Base-by-base conservation (phyloP, 1,140 invertebrate species). In the Vanessa tameamea region DNA sequence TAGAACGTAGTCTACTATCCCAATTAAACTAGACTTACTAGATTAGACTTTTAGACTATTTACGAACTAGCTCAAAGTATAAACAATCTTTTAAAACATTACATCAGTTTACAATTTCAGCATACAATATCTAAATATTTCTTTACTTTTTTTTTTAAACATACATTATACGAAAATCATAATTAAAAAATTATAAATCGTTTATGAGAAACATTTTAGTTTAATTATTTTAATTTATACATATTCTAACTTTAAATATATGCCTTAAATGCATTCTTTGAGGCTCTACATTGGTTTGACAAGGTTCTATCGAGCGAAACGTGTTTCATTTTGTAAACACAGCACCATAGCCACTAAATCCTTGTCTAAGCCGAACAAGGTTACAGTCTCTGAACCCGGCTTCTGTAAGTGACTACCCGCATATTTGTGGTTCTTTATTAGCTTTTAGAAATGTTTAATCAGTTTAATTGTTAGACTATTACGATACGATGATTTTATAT, bases 241-340 rank as follows among this genome's bases (percentile, higher is more conserved):
- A 16, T 20, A 16, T 53, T 53, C n/a, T 7, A 43, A 43, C 37
- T 43, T 43, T 43, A 9, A 43, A 43, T 43, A 9, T 43, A 43
- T 43, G 2, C 37, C 51, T n/a, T 16, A 53, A 53, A 53, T 20
- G 15, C 51, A 16, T 53, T 53, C 15, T 53, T 53, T 53, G 51
- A n/a, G 51, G n/a, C n/a, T 16, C 16, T n/a, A 31, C 20, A 31
- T 43, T 47, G 61, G 61, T 43, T 64, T 47, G 63, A 64, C 63
- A 23, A 47, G 63, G 63, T 64, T 64, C 47, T 16, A 26, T 47
- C 37, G 63, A 64, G 43, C 47, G 63, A 26, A 48, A 43, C 43
- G 31, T 64, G 63, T 64, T 64, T 64, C 63, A 64, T 64, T 64
- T 64, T 64, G 63, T 64, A 64, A 64, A 64, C 63, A 61, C 57